These are phyloP conservation scores for Fundulus diaphanus DNA, from an alignment of 2,797 vertebrate species.

Conservation along the genomic window DNA sequence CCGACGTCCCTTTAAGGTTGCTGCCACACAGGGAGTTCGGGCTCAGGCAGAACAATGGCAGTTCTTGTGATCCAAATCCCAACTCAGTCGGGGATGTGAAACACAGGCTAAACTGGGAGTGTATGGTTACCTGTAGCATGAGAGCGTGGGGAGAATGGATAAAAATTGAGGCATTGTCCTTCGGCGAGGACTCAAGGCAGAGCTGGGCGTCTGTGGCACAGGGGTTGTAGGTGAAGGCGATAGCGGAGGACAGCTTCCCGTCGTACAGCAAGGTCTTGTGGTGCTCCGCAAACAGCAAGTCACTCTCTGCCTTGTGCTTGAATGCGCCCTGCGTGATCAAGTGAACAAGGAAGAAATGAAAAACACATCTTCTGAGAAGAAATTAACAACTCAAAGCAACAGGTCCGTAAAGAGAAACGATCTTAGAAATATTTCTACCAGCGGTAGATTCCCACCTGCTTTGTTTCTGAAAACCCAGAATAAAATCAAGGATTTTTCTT, in stretches of 20 bases:
- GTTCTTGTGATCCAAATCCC: not conserved
- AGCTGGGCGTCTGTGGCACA: slow-evolving; percentile 97
- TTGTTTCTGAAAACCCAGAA: too few relatives aligned
- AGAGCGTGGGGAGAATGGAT: slow-evolving; percentile 98
- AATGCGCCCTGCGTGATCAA: slow-evolving; percentile 89
- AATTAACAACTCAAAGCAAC: not conserved
- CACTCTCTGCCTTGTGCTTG: slow-evolving; percentile 98
- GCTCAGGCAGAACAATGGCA: slow-evolving; percentile 18
- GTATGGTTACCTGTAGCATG: slow-evolving; percentile 93
- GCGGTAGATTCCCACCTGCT: too few relatives aligned
- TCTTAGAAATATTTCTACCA: too few relatives aligned
- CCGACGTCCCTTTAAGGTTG: slow-evolving; percentile 22
- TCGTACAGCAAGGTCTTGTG: slow-evolving; percentile 95
- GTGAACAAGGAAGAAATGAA: not conserved
- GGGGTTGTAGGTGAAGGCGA: slow-evolving; percentile 96
- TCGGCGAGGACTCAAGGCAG: slow-evolving; percentile 98
- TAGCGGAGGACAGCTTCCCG: slow-evolving; percentile 92
- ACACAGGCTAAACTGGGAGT: slow-evolving; percentile 1
- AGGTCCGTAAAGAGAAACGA: too few relatives aligned
- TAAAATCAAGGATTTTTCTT: too few relatives aligned
- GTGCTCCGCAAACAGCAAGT: slow-evolving; percentile 94
- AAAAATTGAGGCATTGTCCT: slow-evolving; percentile 96
- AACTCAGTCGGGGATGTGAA: not conserved
- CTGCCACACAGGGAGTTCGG: slow-evolving; percentile 6
- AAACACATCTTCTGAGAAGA: not conserved